These are phyloP conservation scores for Tribolium madens DNA, from an alignment of 1,140 invertebrate species.

Conservation along the genomic window DNA sequence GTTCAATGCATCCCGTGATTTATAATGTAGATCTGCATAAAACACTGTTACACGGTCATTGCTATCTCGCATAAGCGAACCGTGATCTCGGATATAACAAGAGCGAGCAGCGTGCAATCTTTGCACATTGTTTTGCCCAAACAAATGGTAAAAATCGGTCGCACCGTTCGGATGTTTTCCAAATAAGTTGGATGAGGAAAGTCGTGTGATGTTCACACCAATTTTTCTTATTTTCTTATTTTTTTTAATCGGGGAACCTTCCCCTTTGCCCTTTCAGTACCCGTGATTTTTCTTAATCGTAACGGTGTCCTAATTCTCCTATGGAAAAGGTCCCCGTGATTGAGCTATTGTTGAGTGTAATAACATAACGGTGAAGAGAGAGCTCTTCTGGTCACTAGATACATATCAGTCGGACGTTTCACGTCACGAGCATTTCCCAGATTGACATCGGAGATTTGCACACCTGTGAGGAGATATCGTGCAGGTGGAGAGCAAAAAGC, in stretches of 20 bases:
- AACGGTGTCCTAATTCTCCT: conserved; percentile 17
- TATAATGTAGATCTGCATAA: conserved; percentile 47
- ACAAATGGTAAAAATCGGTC: no score
- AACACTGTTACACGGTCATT: conserved; percentile 47
- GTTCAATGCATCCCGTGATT: conserved; percentile 31
- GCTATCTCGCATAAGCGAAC: conserved; percentile 31
- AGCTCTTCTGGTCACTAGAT: conserved; percentile 32
- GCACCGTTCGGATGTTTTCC: no score
- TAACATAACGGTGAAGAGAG: conserved; percentile 33
- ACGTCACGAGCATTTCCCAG: conserved; percentile 24
- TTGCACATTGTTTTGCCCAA: background rate
- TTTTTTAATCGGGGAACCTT: background rate
- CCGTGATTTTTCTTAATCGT: conserved; percentile 11
- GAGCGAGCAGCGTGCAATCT: background rate
- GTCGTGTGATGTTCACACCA: no score
- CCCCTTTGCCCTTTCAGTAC: background rate
- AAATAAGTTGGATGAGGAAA: no score
- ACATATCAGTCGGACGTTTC: conserved; percentile 19
- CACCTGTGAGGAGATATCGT: conserved; percentile 4
- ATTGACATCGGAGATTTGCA: conserved; percentile 30
- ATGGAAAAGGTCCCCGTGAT: background rate
- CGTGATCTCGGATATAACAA: conserved; percentile 35
- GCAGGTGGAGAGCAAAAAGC: conserved; percentile 6
- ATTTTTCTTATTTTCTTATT: no score
- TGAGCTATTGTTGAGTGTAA: conserved; percentile 29